Base-by-base conservation (phyloP, 2,797 vertebrate species). In the Tenualosa ilisha region DNA sequence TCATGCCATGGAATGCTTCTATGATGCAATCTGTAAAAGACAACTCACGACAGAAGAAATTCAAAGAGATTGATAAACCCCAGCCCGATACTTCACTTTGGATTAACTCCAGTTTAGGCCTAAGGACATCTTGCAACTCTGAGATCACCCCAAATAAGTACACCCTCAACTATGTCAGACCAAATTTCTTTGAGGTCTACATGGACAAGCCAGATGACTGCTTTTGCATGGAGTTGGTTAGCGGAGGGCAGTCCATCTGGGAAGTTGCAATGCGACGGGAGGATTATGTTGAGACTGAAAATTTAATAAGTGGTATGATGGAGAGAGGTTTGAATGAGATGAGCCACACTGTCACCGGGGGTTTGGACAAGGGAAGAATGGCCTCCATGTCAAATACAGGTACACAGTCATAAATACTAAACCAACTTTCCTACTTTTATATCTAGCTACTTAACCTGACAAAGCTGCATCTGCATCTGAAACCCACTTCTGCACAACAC, bases 121-220 rank as follows among this genome's bases (percentile, higher is more conserved):
- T 61, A 6, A 61, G n/a, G 59, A 61, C 59, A n/a, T 61, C 59
- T n/a, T 61, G 59, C 59, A 3, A 61, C 22, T 61, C 59, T 5
- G 59, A n/a, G 59, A 61, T 61, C 59, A 61, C 59, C 59, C 59
- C 59, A 61, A n/a, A 61, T n/a, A 8, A 61, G 59, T 61, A 61
- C 59, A 61, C 59, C 59, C 59, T 61, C 22, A 61, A 61, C 22
- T 61, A n/a, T 22, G 59, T n/a, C 4, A 61, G 59, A 8, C 3
- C 59, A 61, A 61, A 61, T n/a, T n/a, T 61, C 59, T 61, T n/a
- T 61, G 59, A 61, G 59, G 22, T 61, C 22, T 61, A 61, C 59
- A 61, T 61, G 3, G 7, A 61, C 6, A 8, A 61, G 59, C 59
- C 59, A 61, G 59, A 61, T 22, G 59, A 24, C 3, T 61, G 59